A percentile compares a stretch with the other conserved stretches of the same genome.
phyloP scores from a whole-genome alignment of 2,888 invertebrate genomes.

The Drosophila neutralis region DNA sequence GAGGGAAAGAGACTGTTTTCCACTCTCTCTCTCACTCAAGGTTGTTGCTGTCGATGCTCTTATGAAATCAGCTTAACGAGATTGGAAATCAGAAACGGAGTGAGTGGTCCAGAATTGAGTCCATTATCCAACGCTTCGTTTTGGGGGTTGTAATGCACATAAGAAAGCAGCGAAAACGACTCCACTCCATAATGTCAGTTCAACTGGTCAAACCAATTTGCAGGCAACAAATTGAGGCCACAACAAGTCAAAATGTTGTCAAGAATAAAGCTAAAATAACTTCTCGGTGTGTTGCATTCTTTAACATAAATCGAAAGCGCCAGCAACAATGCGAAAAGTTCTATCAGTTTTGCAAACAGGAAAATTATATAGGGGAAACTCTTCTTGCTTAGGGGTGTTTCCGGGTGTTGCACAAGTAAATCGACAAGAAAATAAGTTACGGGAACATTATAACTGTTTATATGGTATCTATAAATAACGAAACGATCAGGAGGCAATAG shows the following conservation, averaged over 20 bases:
- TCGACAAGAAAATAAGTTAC: slow-evolving; percentile 59
- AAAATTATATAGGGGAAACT: slow-evolving; percentile 37
- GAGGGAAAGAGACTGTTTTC: slow-evolving; percentile 4
- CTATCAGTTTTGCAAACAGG: slow-evolving; percentile 33
- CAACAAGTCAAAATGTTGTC: slow-evolving; percentile 52
- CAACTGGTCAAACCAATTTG: slow-evolving; percentile 76
- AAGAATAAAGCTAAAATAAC: slow-evolving; percentile 58
- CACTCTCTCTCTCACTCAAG: slow-evolving; percentile 8
- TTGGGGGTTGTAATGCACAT: slow-evolving; percentile 45
- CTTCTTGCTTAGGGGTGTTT: slow-evolving; percentile 36
- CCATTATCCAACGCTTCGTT: slow-evolving; percentile 37
- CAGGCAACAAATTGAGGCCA: slow-evolving; percentile 69
- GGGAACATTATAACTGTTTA: slow-evolving; percentile 24
- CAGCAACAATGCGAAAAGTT: slow-evolving; percentile 54
- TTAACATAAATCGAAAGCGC: slow-evolving; percentile 61
- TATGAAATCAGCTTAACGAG: slow-evolving; percentile 79
- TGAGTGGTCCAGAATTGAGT: slow-evolving; percentile 20
- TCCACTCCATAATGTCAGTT: slow-evolving; percentile 28
- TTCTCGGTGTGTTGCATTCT: slow-evolving; percentile 69
- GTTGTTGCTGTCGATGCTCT: slow-evolving; percentile 52
- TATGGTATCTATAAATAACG: slow-evolving; percentile 28
- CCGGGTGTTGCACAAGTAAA: slow-evolving; percentile 53
- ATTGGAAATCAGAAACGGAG: slow-evolving; percentile 68
- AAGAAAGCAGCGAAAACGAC: slow-evolving; percentile 15
- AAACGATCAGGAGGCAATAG: neutral